A percentile compares a stretch with the other conserved stretches of the same genome.
phyloP scores from a whole-genome alignment of 2,113 vertebrate genomes.

The Megaceryle torquata region DNA sequence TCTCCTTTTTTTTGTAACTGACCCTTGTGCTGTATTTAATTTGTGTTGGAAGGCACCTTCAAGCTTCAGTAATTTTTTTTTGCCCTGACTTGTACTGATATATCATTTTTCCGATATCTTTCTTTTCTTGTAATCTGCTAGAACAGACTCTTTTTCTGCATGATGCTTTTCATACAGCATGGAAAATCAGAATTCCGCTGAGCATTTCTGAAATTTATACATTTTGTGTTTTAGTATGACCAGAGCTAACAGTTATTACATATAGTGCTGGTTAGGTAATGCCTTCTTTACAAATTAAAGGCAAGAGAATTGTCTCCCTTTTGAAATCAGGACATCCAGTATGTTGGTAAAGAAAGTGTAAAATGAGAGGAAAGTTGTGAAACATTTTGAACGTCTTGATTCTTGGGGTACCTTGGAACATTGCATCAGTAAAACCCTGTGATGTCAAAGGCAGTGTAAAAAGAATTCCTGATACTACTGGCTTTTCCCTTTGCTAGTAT shows the following conservation, averaged over 20 bases:
- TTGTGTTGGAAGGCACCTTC: constrained; percentile 54
- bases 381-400: neutral
- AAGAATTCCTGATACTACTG: neutral
- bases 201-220: neutral
- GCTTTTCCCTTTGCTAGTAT: neutral
- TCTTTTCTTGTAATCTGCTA: neutral
- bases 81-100: neutral
- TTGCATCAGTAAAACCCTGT: neutral
- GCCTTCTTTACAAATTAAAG: neutral
- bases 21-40: constrained; percentile 22
- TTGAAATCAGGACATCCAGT: neutral
- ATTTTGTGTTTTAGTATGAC: neutral
- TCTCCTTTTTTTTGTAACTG: neutral
- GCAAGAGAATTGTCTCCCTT: neutral
- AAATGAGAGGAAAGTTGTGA: neutral
- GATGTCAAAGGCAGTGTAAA: neutral
- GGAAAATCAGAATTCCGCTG: neutral
- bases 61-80: constrained; percentile 30
- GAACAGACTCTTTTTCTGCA: neutral
- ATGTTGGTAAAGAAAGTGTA: neutral
- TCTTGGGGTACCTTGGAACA: neutral
- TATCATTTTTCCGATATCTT: constrained; percentile 2
- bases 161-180: neutral
- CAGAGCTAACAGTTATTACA: neutral
- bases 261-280: neutral